phyloP scores from a whole-genome alignment of 2,888 invertebrate species.

The Parthenolecanium corni region DNA sequence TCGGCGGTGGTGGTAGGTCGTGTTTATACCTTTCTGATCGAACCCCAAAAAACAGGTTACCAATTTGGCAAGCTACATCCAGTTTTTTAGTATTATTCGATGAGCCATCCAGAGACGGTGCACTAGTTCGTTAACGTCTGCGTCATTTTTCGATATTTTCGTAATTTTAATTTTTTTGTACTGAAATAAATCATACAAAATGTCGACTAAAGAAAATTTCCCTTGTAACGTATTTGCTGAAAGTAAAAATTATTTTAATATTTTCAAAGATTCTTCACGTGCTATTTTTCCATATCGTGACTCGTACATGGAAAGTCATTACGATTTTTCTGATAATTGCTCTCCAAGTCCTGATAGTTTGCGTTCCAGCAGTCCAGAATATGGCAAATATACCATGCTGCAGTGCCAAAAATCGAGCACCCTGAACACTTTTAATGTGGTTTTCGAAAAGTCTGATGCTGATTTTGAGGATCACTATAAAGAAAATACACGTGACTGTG shows the following conservation, averaged over 20 bases:
- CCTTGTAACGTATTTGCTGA: neutral
- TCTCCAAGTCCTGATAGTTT: slow-evolving; percentile 47
- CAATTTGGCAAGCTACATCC: neutral
- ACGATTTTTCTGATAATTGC: slow-evolving; percentile 34
- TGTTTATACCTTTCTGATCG: neutral
- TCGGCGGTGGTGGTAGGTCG: no score
- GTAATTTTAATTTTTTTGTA: slow-evolving; percentile 2
- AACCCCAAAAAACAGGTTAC: neutral
- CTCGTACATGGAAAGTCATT: neutral
- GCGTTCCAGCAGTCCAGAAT: slow-evolving; percentile 40
- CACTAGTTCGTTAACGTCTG: neutral
- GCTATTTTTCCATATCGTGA: neutral
- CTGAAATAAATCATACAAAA: neutral
- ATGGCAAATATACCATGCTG: slow-evolving; percentile 1
- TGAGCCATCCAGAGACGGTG: neutral
- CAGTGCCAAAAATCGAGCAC: slow-evolving; percentile 3
- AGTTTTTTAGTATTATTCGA: neutral
- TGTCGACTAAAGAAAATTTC: slow-evolving; percentile 14
- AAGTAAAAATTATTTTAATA: slow-evolving; percentile 16
- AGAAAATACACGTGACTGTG: slow-evolving; percentile 3
- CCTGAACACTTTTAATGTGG: neutral
- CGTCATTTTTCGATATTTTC: neutral
- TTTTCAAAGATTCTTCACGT: slow-evolving; percentile 21
- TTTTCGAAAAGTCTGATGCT: neutral
- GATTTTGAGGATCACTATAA: neutral